Conservation (phyloP, 2,113 vertebrate genomes). For the Rhea americana region DNA sequence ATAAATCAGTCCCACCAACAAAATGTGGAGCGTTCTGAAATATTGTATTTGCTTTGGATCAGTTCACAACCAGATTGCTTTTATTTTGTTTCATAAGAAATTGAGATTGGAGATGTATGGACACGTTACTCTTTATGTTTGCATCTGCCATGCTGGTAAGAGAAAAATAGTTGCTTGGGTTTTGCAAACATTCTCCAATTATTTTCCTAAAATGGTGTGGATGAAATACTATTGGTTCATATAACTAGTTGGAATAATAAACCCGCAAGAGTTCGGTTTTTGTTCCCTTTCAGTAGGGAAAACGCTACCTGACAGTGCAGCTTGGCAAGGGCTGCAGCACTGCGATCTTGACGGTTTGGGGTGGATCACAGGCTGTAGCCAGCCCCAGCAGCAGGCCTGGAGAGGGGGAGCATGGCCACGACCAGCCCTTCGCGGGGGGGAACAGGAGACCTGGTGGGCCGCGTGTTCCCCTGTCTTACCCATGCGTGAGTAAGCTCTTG, state of each 20-base stretch:
- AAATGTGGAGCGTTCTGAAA: conserved; percentile 48
- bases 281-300: conserved; percentile 38
- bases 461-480: neutral
- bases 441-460: too few relatives aligned
- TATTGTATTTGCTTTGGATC: conserved; percentile 69
- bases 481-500: neutral
- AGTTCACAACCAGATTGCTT: conserved; percentile 73
- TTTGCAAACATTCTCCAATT: conserved; percentile 48
- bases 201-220: conserved; percentile 46
- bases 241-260: conserved; percentile 65
- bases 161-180: conserved; percentile 49
- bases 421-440: too few relatives aligned
- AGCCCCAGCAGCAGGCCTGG: neutral
- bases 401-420: neutral
- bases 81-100: conserved; percentile 64
- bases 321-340: neutral
- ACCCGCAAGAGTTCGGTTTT: neutral
- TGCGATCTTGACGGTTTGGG: neutral
- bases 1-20: conserved; percentile 49
- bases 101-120: conserved; percentile 61
- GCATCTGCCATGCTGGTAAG: conserved; percentile 57
- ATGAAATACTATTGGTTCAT: conserved; percentile 43
- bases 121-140: conserved; percentile 55
- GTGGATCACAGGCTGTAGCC: neutral
- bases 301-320: neutral